A percentile compares a stretch with the other conserved stretches of the same genome.
Evolutionary conservation across 2,888 invertebrate genomes (phyloP).

Genomic region (Mythimna albipuncta): DNA sequence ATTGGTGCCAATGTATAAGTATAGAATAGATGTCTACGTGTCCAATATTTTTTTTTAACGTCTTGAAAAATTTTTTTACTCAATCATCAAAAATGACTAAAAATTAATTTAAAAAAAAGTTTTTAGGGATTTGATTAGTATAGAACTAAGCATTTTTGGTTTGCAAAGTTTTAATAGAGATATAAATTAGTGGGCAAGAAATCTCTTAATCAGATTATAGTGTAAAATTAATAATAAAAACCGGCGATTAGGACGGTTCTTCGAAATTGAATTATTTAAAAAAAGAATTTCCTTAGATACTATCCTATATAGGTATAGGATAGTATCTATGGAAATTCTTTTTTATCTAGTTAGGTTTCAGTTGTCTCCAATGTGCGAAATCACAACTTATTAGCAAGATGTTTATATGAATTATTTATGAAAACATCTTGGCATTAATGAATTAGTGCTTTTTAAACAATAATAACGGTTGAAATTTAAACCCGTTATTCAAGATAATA

Average conservation of each 20-base stretch:
- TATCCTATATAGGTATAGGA: not conserved
- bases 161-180: no score
- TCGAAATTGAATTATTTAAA: not conserved
- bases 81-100: no score
- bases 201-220: no score
- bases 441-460: conserved; percentile 43
- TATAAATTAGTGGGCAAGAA: no score
- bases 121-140: not conserved
- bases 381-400: conserved; percentile 7
- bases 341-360: not conserved
- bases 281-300: not conserved
- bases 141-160: not conserved
- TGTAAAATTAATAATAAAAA: not conserved
- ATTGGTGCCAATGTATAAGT: conserved; percentile 12
- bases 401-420: conserved; percentile 53
- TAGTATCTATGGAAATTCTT: no score
- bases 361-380: not conserved
- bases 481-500: conserved; percentile 45
- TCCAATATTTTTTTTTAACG: not conserved
- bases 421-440: conserved; percentile 28
- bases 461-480: conserved; percentile 56
- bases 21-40: not conserved
- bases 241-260: not conserved
- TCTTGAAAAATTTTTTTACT: not conserved
- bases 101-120: not conserved